A percentile compares a stretch with the other conserved stretches of the same genome.
Evolutionary conservation across 1,140 invertebrate genomes (phyloP).

Genomic region (Scaptomyza graminum): DNA sequence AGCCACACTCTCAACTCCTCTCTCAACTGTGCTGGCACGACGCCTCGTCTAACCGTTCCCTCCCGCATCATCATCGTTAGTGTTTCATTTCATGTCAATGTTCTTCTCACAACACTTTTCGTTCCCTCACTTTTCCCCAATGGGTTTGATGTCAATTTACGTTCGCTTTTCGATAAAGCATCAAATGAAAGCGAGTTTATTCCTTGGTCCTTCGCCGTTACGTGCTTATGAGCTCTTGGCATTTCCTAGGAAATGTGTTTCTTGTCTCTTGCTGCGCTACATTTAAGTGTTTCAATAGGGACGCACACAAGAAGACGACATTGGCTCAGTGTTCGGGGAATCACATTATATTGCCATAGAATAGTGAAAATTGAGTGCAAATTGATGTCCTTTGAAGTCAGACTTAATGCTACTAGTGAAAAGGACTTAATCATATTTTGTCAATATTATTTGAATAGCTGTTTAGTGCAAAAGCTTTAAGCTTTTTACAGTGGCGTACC

Average conservation of each 20-base stretch:
- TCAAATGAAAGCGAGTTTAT: conserved; percentile 44
- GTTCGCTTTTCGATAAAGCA: conserved; percentile 43
- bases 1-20: conserved; percentile 28
- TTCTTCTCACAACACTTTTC: neutral
- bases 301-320: conserved; percentile 9
- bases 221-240: conserved; percentile 40
- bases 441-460: too few relatives aligned
- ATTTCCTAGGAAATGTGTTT: conserved; percentile 64
- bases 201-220: conserved; percentile 20
- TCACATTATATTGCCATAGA: neutral
- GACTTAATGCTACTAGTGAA: too few relatives aligned
- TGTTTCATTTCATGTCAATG: conserved; percentile 50
- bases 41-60: neutral
- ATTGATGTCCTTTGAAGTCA: neutral
- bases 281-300: conserved; percentile 38
- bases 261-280: conserved; percentile 35
- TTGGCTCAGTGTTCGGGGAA: neutral
- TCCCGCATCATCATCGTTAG: conserved; percentile 44
- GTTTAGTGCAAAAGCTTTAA: too few relatives aligned
- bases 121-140: neutral
- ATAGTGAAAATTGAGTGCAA: neutral
- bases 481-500: too few relatives aligned
- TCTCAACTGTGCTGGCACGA: conserved; percentile 1
- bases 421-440: too few relatives aligned
- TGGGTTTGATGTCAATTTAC: conserved; percentile 40